Conservation (phyloP, 2,797 vertebrate genomes). For the Clarias laeviceps region DNA sequence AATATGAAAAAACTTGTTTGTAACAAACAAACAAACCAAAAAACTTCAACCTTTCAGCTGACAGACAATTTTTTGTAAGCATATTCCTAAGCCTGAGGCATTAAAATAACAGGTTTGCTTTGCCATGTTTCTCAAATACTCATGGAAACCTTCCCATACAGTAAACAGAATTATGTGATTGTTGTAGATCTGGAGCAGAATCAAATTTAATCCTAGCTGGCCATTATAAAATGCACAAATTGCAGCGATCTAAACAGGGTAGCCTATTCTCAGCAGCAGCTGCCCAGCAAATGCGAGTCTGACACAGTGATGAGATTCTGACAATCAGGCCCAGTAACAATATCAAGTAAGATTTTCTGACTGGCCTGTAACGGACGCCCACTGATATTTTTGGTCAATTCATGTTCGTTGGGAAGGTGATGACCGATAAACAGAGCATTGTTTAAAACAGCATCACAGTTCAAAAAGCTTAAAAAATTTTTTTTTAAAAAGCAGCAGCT, state of each 20-base stretch:
- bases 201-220: slow-evolving; percentile 3
- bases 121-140: background rate
- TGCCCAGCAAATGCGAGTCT: background rate
- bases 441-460: too few relatives aligned
- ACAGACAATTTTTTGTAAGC: background rate
- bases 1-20: background rate
- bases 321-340: background rate
- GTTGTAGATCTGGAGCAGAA: background rate
- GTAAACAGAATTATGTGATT: background rate
- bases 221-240: slow-evolving; percentile 7
- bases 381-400: background rate
- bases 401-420: background rate
- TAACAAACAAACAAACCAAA: background rate
- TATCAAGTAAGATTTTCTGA: background rate
- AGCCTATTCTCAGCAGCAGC: background rate
- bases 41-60: background rate
- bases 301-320: background rate
- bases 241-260: background rate
- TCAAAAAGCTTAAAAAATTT: too few relatives aligned
- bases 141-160: background rate
- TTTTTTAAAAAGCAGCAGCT: too few relatives aligned
- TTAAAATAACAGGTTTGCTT: background rate
- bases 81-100: background rate
- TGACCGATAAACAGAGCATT: too few relatives aligned
- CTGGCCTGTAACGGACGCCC: background rate